Conservation (phyloP, 1,140 invertebrate genomes). For the Himalopsyche phryganea region DNA sequence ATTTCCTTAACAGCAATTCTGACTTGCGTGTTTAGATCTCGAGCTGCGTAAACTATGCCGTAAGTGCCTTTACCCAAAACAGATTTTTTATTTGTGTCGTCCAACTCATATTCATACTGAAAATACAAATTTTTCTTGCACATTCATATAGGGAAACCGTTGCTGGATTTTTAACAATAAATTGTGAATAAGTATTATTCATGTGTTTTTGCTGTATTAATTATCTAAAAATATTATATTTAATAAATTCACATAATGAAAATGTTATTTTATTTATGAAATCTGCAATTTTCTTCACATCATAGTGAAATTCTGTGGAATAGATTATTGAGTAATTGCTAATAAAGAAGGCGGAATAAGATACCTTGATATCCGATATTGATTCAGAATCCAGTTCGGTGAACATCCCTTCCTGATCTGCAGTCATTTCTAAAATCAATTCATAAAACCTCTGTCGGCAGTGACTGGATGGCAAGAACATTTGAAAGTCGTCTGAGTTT, state of each 20-base stretch:
- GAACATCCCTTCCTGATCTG: conserved; percentile 79
- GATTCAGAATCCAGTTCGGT: conserved; percentile 76
- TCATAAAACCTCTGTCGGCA: conserved; percentile 83
- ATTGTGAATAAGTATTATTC: no score
- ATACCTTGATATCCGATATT: conserved; percentile 67
- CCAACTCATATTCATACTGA: conserved; percentile 94
- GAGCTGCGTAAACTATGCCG: conserved; percentile 91
- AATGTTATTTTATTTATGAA: no score
- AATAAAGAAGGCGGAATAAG: no score
- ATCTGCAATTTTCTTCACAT: no score
- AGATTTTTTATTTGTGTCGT: conserved; percentile 84
- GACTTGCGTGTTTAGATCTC: conserved; percentile 92
- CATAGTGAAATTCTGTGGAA: no score
- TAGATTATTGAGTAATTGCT: no score
- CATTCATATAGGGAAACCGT: no score
- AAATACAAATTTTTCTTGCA: conserved; percentile 30
- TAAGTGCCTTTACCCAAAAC: conserved; percentile 95
- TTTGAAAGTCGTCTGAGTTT: conserved; percentile 98
- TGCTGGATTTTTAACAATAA: no score
- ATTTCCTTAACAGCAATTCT: conserved; percentile 98
- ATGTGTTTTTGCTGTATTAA: no score
- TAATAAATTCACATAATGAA: no score
- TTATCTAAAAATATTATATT: no score
- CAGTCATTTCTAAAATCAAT: conserved; percentile 77
- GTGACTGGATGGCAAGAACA: conserved; percentile 89